phyloP scores from a whole-genome alignment of 2,113 vertebrate genomes.

The Amphilophus citrinellus region DNA sequence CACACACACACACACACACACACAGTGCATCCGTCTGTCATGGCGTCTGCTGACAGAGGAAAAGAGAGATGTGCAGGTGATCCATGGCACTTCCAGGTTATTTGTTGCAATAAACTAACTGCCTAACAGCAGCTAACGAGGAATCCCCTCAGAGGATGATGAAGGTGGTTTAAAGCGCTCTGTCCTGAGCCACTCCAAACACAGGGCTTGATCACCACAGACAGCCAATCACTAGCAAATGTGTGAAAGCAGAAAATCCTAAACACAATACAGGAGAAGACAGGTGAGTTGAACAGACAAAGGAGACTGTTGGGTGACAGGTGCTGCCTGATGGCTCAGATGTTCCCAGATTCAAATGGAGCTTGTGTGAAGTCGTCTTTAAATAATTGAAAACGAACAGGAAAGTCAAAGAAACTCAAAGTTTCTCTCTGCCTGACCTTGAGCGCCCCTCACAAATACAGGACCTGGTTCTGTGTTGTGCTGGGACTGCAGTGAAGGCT shows the following conservation, averaged over 20 bases:
- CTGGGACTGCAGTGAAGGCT: conserved; percentile 72
- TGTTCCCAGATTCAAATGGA: background rate
- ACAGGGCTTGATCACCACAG: background rate
- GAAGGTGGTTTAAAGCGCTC: conserved; percentile 18
- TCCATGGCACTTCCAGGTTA: conserved; percentile 50
- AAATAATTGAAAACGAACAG: conserved; percentile 10
- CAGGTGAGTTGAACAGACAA: background rate
- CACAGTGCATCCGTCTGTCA: background rate
- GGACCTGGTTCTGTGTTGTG: conserved; percentile 54
- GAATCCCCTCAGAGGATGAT: conserved; percentile 6
- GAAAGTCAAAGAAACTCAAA: conserved; percentile 37
- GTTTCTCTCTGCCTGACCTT: conserved; percentile 59
- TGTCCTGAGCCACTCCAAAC: background rate
- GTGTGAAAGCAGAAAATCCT: background rate
- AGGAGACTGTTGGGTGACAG: background rate
- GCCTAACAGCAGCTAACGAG: conserved; percentile 32
- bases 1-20: too few relatives aligned
- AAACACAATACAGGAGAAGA: background rate
- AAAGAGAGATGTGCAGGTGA: conserved; percentile 57
- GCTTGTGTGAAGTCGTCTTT: background rate
- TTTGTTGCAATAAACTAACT: conserved; percentile 14
- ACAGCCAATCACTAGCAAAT: conserved; percentile 6
- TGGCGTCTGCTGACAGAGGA: conserved; percentile 12
- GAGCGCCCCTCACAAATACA: conserved; percentile 24
- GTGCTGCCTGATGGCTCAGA: background rate